Base-by-base conservation (phyloP, 2,113 vertebrate species). In the Platichthys stellatus region DNA sequence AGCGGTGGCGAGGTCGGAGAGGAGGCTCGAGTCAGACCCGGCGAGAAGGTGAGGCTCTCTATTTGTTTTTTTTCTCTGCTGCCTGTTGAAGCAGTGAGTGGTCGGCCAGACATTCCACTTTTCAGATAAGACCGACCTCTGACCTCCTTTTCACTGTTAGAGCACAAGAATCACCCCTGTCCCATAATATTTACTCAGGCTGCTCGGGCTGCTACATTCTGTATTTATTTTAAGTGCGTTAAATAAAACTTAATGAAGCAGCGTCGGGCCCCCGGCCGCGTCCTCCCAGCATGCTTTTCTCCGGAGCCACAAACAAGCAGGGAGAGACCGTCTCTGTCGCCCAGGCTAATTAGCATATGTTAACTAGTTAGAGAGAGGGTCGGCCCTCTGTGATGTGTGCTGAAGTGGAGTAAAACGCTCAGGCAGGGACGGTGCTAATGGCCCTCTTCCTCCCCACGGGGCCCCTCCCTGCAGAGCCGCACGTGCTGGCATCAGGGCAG, bases 351-450 rank as follows among this genome's bases (percentile, higher is more conserved):
- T 92, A 93, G 93, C 85, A 86, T 87, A 88, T 79, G 89, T 91
- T 92, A 90, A 85, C 86, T 87, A 80, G 90, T 90, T 85, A 90
- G 89, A 10, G 78, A 77, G 85, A 89, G 84, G 84, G 88, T n/a
- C 86, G 83, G 89, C 84, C 85, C 78, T 84, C 67, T 89, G 85
- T 91, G 90, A 92, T 91, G 89, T 93, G 86, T 88, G 89, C 86
- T 90, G 87, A 90, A 92, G 86, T 92, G 90, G 80, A 92, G 88
- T 86, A 86, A 92, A 93, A 91, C 45, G 85, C 78, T 57, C 78
- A 91, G 92, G 90, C 89, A 90, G 86, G 90, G 90, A 88, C 85
- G 78, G 76, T 24, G 76, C 89, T 94, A 94, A 94, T 93, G 90
- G 90, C 89, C 87, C 84, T 75, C 84, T 93, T 93, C 91, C 90